A percentile compares a stretch with the other conserved stretches of the same genome.
These are phyloP conservation scores for Drosophila robusta DNA, from an alignment of 2,888 invertebrate species.

Conservation along the genomic window DNA sequence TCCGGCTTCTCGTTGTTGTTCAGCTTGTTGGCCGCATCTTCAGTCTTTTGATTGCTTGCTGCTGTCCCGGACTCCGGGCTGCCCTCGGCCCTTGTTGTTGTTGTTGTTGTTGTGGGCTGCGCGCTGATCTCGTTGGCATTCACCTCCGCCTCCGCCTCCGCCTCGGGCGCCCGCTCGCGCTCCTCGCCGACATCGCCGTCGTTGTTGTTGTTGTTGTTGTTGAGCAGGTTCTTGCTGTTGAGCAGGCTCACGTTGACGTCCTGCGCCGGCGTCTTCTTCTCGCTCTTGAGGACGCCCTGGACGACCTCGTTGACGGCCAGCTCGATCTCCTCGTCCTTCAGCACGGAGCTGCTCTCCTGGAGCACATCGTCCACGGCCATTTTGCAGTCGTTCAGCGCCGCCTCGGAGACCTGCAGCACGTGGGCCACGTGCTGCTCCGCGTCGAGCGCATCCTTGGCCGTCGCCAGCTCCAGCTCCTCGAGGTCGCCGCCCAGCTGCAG, in stretches of 20 bases:
- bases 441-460: conserved; percentile 80
- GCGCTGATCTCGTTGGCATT: conserved; percentile 72
- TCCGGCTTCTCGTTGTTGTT: conserved; percentile 75
- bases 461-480: conserved; percentile 78
- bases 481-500: conserved; percentile 81
- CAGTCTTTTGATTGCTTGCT: conserved; percentile 85
- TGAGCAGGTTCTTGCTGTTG: conserved; percentile 82
- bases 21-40: conserved; percentile 81
- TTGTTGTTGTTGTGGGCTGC: conserved; percentile 9
- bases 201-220: conserved; percentile 78
- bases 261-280: conserved; percentile 73
- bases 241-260: conserved; percentile 75
- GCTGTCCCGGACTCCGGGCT: conserved; percentile 28
- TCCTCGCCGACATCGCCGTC: background rate
- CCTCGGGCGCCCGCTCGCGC: background rate
- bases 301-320: conserved; percentile 86
- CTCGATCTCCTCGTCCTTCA: conserved; percentile 86
- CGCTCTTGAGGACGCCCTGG: conserved; percentile 85
- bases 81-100: conserved; percentile 14
- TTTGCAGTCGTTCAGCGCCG: conserved; percentile 85
- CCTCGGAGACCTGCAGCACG: conserved; percentile 86
- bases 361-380: conserved; percentile 79
- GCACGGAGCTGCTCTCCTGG: conserved; percentile 84
- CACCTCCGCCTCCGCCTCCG: conserved; percentile 49
- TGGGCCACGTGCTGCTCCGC: conserved; percentile 86